phyloP scores from a whole-genome alignment of 2,888 invertebrate species.

The Masnerella sp. region DNA sequence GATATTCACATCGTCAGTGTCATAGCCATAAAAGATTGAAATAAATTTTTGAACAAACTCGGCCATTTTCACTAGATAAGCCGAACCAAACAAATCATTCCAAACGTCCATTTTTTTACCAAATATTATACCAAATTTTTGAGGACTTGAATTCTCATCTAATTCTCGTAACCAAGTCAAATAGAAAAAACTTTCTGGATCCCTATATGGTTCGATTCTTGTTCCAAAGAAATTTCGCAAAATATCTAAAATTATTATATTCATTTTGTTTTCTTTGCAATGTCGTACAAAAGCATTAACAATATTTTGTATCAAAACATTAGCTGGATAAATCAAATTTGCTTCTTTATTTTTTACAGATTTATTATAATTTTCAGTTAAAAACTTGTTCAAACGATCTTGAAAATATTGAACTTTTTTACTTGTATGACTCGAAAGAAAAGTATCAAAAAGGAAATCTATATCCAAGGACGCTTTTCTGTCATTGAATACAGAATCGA shows the following conservation, averaged over 20 bases:
- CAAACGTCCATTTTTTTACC: constrained; percentile 13
- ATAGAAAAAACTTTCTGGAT: constrained; percentile 9
- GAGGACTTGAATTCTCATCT: neutral
- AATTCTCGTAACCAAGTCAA: constrained; percentile 13
- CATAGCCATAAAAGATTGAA: neutral
- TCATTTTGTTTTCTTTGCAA: neutral
- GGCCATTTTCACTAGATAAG: neutral
- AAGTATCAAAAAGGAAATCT: neutral
- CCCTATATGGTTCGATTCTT: constrained; percentile 10
- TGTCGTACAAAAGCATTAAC: neutral
- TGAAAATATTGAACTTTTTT: neutral
- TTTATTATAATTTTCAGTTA: neutral
- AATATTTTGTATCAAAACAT: neutral
- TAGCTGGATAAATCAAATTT: neutral
- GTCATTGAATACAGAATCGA: neutral
- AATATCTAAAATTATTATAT: neutral
- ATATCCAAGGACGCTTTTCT: neutral
- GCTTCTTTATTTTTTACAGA: neutral
- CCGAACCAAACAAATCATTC: constrained; percentile 14
- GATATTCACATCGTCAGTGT: neutral
- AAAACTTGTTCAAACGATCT: neutral
- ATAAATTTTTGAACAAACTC: neutral
- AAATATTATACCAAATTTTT: constrained; percentile 1
- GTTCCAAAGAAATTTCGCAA: constrained; percentile 11
- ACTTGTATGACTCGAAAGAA: neutral